Base-by-base conservation (phyloP, 2,888 invertebrate genomes). In the Phrixothrix hirtus region DNA sequence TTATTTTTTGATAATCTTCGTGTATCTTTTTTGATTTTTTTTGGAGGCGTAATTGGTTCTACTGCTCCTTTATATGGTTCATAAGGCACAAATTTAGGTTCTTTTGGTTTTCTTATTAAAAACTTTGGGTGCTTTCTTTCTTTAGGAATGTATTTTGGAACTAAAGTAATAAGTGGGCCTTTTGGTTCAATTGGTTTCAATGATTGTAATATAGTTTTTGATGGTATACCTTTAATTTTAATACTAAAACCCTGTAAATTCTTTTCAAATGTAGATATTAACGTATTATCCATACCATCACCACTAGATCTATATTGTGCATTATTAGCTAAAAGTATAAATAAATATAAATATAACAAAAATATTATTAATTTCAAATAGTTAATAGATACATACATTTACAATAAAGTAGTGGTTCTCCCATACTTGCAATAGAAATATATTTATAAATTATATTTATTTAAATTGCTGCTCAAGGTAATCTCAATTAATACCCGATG, bases 61-160 rank as follows among this genome's bases (percentile, higher is more conserved):
- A 91, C 87, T 38, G 92, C 92, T 10, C 86, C 91, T 67, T 91
- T 86, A 68, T 92, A 93, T 0, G 93, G 93, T 68, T 94, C 93
- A 62, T 89, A 92, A 0, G 93, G 93, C 25, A 94, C 83, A 73
- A 92, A 93, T 69, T 88, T 92, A 0, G 92, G 90, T 60, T 87
- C 86, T 65, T 81, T 80, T 1, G 76, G 75, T 66, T 85, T 86
- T 31, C 64, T 62, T 7, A 82, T 74, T 38, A 80, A 75, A 55
- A 78, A 77, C 30, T 76, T 77, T 10, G 79, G 77, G 37, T 78
- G 78, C 63, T 81, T 83, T 60, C 81, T 82, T 31, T 81, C 78
- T 10, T 79, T 77, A 43, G 76, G 80, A 25, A 85, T 76, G 55
- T 84, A 78, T 63, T 83, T 84, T 7, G 88, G 86, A 37, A 86